These are phyloP conservation scores for Mythimna vitellina DNA, from an alignment of 2,888 invertebrate species.

Conservation along the genomic window DNA sequence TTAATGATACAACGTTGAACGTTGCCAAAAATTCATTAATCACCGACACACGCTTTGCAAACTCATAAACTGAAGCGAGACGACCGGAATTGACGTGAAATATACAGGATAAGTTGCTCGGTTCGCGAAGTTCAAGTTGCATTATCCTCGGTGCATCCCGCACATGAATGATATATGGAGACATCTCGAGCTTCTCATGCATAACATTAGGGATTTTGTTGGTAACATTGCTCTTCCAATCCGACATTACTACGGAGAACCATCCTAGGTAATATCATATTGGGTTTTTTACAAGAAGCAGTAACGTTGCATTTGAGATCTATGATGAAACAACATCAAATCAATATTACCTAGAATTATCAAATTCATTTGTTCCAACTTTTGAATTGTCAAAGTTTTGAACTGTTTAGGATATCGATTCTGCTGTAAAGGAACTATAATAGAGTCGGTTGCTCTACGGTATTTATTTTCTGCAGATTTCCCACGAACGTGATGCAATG, in stretches of 20 bases:
- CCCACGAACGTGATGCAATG: conserved; percentile 54
- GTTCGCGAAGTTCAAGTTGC: conserved; percentile 48
- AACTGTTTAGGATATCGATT: conserved; percentile 39
- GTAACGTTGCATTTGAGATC: conserved; percentile 19
- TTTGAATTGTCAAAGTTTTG: conserved; percentile 21
- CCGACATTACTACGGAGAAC: conserved; percentile 20
- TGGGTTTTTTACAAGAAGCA: conserved; percentile 8
- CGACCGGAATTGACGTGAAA: conserved; percentile 43
- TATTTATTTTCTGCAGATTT: conserved; percentile 43
- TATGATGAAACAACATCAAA: conserved; percentile 5
- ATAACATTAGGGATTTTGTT: conserved; percentile 57
- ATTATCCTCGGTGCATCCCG: conserved; percentile 60
- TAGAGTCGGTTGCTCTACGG: conserved; percentile 15
- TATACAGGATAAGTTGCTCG: conserved; percentile 46
- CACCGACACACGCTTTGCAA: conserved; percentile 48
- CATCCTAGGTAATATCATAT: conserved; percentile 19
- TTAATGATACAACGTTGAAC: conserved; percentile 43
- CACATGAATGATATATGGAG: conserved; percentile 64
- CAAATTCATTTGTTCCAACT: conserved; percentile 17
- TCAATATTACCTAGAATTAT: not conserved
- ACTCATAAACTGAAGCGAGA: conserved; percentile 42
- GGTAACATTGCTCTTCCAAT: conserved; percentile 49
- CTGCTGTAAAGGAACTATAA: conserved; percentile 29
- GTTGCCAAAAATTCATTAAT: conserved; percentile 61
- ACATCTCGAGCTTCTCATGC: conserved; percentile 57